Conservation (phyloP, 2,113 vertebrate genomes). For the Nothoprocta pentlandii region DNA sequence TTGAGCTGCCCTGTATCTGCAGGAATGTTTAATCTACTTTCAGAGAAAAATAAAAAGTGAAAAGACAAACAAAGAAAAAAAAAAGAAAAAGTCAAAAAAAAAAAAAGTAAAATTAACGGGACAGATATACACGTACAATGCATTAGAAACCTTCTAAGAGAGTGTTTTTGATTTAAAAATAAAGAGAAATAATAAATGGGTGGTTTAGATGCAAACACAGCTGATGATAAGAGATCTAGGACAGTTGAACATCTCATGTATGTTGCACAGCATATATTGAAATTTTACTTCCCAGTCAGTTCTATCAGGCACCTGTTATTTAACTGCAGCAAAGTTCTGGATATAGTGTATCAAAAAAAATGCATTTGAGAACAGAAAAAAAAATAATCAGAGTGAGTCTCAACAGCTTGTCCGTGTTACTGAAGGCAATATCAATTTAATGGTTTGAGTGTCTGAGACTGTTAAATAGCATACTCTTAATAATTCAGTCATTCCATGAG, state of each 20-base stretch:
- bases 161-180: not conserved
- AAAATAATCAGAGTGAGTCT: not conserved
- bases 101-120: not conserved
- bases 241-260: not conserved
- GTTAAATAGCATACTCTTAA: not conserved
- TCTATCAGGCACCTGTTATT: not conserved
- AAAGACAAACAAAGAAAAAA: not conserved
- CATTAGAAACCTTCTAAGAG: not conserved
- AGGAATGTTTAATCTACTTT: not conserved
- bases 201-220: not conserved
- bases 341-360: not conserved
- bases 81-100: not conserved
- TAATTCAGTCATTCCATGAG: not conserved
- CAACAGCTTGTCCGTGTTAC: not conserved
- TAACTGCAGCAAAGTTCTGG: not conserved
- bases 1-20: not conserved
- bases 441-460: not conserved
- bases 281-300: not conserved
- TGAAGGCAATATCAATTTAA: not conserved
- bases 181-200: not conserved
- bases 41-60: not conserved
- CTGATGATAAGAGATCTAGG: not conserved
- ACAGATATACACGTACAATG: not conserved
- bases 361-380: not conserved
- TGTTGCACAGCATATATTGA: not conserved